phyloP scores from a whole-genome alignment of 53 echinoderm and acorn worm genomes.

The Stichopus horrens region DNA sequence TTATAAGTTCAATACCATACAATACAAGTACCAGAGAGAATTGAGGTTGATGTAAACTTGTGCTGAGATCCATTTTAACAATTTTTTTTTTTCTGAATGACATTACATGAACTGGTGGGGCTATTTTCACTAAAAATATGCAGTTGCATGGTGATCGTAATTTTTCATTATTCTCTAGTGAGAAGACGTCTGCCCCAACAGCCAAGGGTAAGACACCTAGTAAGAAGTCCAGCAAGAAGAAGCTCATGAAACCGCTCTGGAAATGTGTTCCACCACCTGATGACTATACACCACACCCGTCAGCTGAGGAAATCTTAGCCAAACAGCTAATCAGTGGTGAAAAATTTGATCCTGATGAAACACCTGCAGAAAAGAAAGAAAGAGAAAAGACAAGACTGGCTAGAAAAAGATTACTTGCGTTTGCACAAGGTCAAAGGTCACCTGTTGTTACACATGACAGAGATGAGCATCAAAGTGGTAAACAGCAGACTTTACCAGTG shows the following conservation, averaged over 20 bases:
- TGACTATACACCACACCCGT: conserved; percentile 67
- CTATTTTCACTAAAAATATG: too few relatives aligned
- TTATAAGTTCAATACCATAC: too few relatives aligned
- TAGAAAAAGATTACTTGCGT: conserved; percentile 62
- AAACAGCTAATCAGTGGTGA: conserved; percentile 40
- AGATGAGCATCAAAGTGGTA: conserved; percentile 41
- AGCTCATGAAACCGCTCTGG: conserved; percentile 48
- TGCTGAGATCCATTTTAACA: too few relatives aligned
- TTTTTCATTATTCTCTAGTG: not conserved
- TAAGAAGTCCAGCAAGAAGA: conserved; percentile 10
- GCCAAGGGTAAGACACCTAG: not conserved
- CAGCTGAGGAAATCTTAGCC: conserved; percentile 47
- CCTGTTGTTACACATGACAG: conserved; percentile 56
- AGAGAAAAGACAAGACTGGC: conserved; percentile 55
- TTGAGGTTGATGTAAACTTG: too few relatives aligned
- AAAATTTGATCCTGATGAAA: conserved; percentile 36
- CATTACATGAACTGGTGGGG: too few relatives aligned
- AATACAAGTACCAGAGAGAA: too few relatives aligned
- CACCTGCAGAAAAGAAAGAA: conserved; percentile 37
- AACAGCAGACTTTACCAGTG: conserved; percentile 64
- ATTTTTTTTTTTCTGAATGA: too few relatives aligned
- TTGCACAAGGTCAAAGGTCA: conserved; percentile 52
- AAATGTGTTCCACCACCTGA: conserved; percentile 74
- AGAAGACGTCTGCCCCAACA: not conserved
- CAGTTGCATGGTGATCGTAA: not conserved